These are phyloP conservation scores for Danio aesculapii DNA, from an alignment of 2,797 vertebrate species.

Conservation along the genomic window DNA sequence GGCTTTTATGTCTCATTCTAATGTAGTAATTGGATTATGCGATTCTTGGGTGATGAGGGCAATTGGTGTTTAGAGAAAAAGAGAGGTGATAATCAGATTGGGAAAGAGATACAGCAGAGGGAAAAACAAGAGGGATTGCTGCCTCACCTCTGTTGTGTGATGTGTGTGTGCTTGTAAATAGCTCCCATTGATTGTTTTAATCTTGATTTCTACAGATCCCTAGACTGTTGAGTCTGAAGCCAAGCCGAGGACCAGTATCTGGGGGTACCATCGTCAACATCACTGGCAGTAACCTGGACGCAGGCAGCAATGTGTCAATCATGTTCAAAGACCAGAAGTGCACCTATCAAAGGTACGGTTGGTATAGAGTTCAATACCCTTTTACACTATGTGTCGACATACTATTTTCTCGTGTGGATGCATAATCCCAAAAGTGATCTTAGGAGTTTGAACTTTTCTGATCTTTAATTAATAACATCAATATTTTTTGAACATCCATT, in stretches of 20 bases:
- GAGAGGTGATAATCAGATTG: conserved; percentile 61
- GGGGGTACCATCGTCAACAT: conserved; percentile 97
- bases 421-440: conserved; percentile 57
- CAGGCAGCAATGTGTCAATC: conserved; percentile 94
- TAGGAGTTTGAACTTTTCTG: conserved; percentile 56
- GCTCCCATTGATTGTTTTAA: neutral
- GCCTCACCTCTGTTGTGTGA: conserved; percentile 16
- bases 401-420: conserved; percentile 15
- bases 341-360: conserved; percentile 89
- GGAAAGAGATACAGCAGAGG: conserved; percentile 48
- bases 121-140: conserved; percentile 1
- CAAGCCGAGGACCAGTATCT: conserved; percentile 89
- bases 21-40: conserved; percentile 65
- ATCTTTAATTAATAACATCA: conserved; percentile 62
- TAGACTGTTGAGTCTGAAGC: conserved; percentile 87
- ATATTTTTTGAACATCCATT: conserved; percentile 35
- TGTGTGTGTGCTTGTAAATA: conserved; percentile 25
- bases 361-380: neutral
- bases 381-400: conserved; percentile 48
- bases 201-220: conserved; percentile 80
- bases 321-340: conserved; percentile 93
- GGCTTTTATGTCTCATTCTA: conserved; percentile 63
- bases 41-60: conserved; percentile 62
- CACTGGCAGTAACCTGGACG: conserved; percentile 93
- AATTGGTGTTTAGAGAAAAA: conserved; percentile 54